Percentiles rank a stretch among this genome's conserved stretches.
Conservation (phyloP, 1,140 invertebrate genomes). For the Diorhabda carinulata region DNA sequence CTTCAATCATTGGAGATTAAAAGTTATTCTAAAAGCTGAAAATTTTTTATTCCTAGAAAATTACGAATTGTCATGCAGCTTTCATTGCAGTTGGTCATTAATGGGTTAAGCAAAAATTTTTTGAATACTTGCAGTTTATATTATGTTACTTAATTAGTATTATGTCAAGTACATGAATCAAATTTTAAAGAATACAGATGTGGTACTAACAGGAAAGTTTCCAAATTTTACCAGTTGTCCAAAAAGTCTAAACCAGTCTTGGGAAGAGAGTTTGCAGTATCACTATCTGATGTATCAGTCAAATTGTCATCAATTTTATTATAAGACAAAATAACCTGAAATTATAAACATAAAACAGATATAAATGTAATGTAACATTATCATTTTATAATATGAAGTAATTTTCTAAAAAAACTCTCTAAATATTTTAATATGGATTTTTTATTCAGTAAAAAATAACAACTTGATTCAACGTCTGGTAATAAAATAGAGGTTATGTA, state of each 20-base stretch:
- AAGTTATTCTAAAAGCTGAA: no score
- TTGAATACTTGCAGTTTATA: no score
- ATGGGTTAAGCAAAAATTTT: no score
- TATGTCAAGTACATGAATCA: neutral
- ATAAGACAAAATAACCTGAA: slow-evolving; percentile 12
- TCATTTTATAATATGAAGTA: neutral
- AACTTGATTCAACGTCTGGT: no score
- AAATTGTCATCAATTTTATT: neutral
- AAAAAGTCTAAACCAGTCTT: slow-evolving; percentile 73
- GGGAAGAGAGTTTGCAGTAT: slow-evolving; percentile 44
- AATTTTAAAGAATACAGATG: neutral
- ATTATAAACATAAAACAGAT: neutral
- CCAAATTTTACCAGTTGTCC: slow-evolving; percentile 60
- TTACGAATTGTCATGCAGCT: no score
- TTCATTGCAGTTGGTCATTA: no score
- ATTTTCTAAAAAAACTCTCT: no score
- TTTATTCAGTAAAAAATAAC: no score
- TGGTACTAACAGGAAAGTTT: neutral
- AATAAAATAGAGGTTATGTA: no score
- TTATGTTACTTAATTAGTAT: neutral
- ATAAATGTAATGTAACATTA: slow-evolving; percentile 11
- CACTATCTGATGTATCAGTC: neutral
- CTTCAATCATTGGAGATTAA: no score
- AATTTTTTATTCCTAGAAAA: no score
- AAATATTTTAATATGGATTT: no score